Base-by-base conservation (phyloP, 1,140 invertebrate species). In the Muscidifurax raptorellus region DNA sequence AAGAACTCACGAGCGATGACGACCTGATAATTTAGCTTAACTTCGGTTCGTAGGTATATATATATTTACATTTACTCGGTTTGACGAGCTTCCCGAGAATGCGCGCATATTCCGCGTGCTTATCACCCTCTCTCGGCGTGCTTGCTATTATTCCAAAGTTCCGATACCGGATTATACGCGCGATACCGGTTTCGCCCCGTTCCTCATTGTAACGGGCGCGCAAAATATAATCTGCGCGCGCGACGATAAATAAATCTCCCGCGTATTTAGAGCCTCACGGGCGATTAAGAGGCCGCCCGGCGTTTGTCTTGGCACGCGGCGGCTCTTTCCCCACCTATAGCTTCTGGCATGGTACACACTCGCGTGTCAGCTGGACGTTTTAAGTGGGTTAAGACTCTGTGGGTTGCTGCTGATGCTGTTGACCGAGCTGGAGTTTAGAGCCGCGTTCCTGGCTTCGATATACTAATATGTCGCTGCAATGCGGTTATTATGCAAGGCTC, bases 71-170 rank as follows among this genome's bases (percentile, higher is more conserved):
- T 9, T 40, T 40, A 12, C 36, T 40, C 36, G 36, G 85, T 85
- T 89, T 84, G 87, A 84, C 77, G 87, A 87, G 83, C 85, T 84
- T 87, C 86, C 85, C 75, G 83, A 78, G 87, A 83, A 82, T 83
- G 74, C 71, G 83, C 69, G 78, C 80, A 27, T 25, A 40, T 10
- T 40, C 36, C 36, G 36, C 36, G 36, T 40, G 36, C 36, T 40
- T 40, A n/a, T n/a, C n/a, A n/a, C n/a, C n/a, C n/a, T 9, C 32
- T 0, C 36, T 6, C 36, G 36, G 36, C 36, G n/a, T n/a, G n/a
- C n/a, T n/a, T n/a, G n/a, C n/a, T n/a, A n/a, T n/a, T n/a, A n/a
- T n/a, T 40, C 40, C 13, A 18, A 52, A 52, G 18, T 52, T 52
- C 47, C 47, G 47, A 52, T 52, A 52, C 47, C 13, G 47, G 47